Evolutionary conservation across 2,797 vertebrate genomes (phyloP).

Genomic region (Chromobotia macracanthus): DNA sequence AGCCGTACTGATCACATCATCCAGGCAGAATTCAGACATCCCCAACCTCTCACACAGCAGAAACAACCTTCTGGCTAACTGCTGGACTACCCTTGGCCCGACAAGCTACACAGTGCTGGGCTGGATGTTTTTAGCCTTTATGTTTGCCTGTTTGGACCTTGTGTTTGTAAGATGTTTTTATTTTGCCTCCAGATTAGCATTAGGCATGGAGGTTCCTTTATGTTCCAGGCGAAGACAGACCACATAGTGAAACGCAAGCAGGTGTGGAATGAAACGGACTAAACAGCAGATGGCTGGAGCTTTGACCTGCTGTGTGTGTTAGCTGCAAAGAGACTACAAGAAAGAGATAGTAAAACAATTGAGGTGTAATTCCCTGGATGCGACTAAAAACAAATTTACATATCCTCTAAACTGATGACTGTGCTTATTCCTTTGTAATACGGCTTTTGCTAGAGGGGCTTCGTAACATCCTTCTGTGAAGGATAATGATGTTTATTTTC

Average conservation of each 20-base stretch:
- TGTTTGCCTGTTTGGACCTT: constrained; percentile 38
- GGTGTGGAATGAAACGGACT: constrained; percentile 9
- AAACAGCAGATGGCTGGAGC: constrained; percentile 32
- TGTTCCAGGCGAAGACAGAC: constrained; percentile 31
- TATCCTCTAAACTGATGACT: constrained; percentile 61
- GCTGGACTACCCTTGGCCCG: constrained; percentile 22
- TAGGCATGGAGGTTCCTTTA: constrained; percentile 22
- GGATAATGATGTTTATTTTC: constrained; percentile 69
- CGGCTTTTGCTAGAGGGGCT: constrained; percentile 61
- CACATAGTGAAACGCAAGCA: constrained; percentile 36
- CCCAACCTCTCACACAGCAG: constrained; percentile 41
- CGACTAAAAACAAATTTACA: constrained; percentile 55
- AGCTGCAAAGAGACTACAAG: constrained; percentile 15
- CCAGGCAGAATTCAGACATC: not conserved
- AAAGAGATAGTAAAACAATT: constrained; percentile 50
- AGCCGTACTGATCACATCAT: constrained; percentile 5
- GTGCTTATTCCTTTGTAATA: constrained; percentile 66
- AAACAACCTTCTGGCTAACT: constrained; percentile 45
- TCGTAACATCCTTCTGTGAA: constrained; percentile 80
- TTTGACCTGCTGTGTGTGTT: constrained; percentile 39
- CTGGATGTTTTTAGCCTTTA: constrained; percentile 45
- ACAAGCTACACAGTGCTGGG: constrained; percentile 13
- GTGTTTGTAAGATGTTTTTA: constrained; percentile 22
- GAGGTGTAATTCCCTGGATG: constrained; percentile 57
- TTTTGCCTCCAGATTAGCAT: constrained; percentile 33